Percentiles rank a stretch among this genome's conserved stretches.
These are phyloP conservation scores for Andrena camellia DNA, from an alignment of 2,888 invertebrate genomes.

Conservation along the genomic window DNA sequence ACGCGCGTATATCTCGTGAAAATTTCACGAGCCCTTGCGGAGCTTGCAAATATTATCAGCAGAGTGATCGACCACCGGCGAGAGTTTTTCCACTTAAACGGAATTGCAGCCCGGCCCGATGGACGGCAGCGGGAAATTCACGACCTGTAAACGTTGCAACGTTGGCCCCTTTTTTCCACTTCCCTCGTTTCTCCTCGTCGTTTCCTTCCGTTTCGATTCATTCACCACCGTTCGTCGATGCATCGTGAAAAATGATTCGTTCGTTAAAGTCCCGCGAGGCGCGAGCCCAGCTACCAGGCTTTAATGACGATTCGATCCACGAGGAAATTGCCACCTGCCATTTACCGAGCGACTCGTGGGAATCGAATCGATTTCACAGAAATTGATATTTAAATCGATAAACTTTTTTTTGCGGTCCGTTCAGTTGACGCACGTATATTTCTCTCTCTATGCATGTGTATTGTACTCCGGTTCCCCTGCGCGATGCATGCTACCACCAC, in stretches of 20 bases:
- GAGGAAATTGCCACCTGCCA: slow-evolving; percentile 29
- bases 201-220: slow-evolving; percentile 12
- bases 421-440: too few species aligned
- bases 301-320: slow-evolving; percentile 38
- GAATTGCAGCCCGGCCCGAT: slow-evolving; percentile 39
- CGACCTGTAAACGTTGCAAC: slow-evolving; percentile 23
- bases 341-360: slow-evolving; percentile 2
- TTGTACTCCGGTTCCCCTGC: not conserved
- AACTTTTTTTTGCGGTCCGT: not conserved
- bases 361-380: not conserved
- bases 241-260: slow-evolving; percentile 40
- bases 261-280: slow-evolving; percentile 37
- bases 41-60: slow-evolving; percentile 34
- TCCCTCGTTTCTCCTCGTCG: not conserved
- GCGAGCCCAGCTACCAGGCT: slow-evolving; percentile 22
- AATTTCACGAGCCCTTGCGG: not conserved
- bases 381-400: slow-evolving; percentile 20
- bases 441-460: too few species aligned
- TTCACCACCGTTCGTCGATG: slow-evolving; percentile 3
- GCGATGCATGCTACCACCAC: not conserved
- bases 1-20: slow-evolving; percentile 2
- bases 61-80: slow-evolving; percentile 35
- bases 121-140: slow-evolving; percentile 35
- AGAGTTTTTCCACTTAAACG: slow-evolving; percentile 42
- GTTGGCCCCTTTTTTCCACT: not conserved